Evolutionary conservation across 2,888 invertebrate genomes (phyloP).

Genomic region (Hoplodrina blanda): DNA sequence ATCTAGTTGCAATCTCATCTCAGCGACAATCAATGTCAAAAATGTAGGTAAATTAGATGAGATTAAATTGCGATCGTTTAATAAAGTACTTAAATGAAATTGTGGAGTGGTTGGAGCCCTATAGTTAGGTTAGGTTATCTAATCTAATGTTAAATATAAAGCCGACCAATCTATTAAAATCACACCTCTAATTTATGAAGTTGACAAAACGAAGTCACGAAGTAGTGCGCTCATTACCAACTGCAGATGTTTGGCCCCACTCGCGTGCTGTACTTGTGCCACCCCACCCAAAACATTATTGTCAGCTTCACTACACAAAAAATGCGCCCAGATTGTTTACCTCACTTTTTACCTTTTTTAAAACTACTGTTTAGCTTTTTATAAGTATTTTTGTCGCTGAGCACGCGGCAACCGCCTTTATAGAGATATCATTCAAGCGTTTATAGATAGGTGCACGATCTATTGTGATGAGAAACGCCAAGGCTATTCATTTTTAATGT

Average conservation of each 20-base stretch:
- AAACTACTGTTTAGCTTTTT: conserved; percentile 86
- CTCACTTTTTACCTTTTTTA: conserved; percentile 89
- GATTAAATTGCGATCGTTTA: too few relatives aligned
- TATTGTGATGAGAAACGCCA: conserved; percentile 80
- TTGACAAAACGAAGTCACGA: conserved; percentile 32
- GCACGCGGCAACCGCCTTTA: conserved; percentile 85
- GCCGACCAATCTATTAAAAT: conserved; percentile 22
- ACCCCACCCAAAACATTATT: conserved; percentile 81
- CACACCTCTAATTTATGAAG: conserved; percentile 35
- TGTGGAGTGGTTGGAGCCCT: too few relatives aligned
- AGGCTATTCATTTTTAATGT: conserved; percentile 87
- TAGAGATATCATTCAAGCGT: conserved; percentile 84
- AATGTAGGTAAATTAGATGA: too few relatives aligned
- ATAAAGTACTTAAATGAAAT: too few relatives aligned
- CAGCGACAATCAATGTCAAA: too few relatives aligned
- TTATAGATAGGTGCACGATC: conserved; percentile 73
- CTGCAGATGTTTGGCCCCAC: conserved; percentile 75
- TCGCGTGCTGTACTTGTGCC: conserved; percentile 83
- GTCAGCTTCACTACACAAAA: conserved; percentile 79
- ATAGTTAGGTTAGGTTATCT: too few relatives aligned
- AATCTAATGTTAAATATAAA: background rate
- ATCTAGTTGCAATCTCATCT: too few relatives aligned
- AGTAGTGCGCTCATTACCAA: conserved; percentile 54
- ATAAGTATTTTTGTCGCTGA: conserved; percentile 84
- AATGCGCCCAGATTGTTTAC: conserved; percentile 88